These are phyloP conservation scores for Megastigmus dorsalis DNA, from an alignment of 2,888 invertebrate species.

Conservation along the genomic window DNA sequence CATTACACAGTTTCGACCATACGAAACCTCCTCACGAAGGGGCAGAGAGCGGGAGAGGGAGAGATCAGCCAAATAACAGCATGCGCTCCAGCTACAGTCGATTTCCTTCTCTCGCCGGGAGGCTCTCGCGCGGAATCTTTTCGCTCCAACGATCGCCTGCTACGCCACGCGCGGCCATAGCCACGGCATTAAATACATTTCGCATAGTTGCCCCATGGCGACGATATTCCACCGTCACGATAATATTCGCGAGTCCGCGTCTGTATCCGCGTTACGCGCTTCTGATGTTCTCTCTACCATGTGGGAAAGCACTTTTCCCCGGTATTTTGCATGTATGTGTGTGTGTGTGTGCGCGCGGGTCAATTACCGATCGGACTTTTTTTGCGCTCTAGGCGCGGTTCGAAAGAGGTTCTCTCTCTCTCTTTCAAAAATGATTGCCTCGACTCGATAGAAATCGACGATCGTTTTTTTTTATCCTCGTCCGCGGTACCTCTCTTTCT, in stretches of 20 bases:
- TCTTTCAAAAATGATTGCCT: no score
- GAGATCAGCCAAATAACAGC: no score
- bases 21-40: no score
- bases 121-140: slow-evolving; percentile 20
- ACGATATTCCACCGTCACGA: background rate
- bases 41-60: background rate
- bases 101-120: background rate
- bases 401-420: no score
- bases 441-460: no score
- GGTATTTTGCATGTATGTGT: no score
- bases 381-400: slow-evolving; percentile 41
- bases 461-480: no score
- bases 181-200: background rate
- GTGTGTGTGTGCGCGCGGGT: background rate
- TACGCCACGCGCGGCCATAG: no score
- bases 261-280: background rate
- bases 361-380: background rate
- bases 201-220: slow-evolving; percentile 11
- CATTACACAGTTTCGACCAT: no score
- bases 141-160: background rate
- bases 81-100: background rate
- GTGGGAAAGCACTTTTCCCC: slow-evolving; percentile 5
- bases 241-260: background rate
- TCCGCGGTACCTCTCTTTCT: no score
- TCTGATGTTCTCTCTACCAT: background rate